A percentile compares a stretch with the other conserved stretches of the same genome.
Conservation (phyloP, 2,888 invertebrate species). For the Tolmerus cingulatus region DNA sequence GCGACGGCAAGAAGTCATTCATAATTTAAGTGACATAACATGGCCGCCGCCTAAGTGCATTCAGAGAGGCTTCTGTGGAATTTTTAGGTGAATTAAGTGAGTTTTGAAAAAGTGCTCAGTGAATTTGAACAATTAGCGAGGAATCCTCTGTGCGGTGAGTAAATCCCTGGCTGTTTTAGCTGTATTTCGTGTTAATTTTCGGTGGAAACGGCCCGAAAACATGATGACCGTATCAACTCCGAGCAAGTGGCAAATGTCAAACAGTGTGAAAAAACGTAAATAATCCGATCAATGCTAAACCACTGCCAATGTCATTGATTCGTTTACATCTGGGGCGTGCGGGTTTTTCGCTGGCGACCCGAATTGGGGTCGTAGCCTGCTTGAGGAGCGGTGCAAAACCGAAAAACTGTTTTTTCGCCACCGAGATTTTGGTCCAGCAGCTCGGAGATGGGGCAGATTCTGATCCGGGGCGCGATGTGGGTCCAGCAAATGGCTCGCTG, state of each 20-base stretch:
- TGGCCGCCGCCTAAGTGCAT: conserved; percentile 16
- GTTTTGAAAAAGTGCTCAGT: background rate
- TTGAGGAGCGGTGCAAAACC: background rate
- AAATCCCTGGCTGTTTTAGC: background rate
- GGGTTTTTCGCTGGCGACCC: background rate
- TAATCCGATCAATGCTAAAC: conserved; percentile 10
- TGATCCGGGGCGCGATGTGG: background rate
- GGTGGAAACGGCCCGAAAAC: background rate
- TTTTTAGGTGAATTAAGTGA: background rate
- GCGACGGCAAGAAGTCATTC: background rate
- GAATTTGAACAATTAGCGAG: background rate
- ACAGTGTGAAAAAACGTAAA: conserved; percentile 23
- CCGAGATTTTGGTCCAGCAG: background rate
- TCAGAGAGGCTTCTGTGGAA: background rate
- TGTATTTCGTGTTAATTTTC: background rate
- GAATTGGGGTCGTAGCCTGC: background rate
- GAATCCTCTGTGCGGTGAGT: background rate
- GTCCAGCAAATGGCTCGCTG: background rate
- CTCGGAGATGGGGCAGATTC: background rate
- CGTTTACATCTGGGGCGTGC: conserved; percentile 5
- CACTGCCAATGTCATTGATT: conserved; percentile 28
- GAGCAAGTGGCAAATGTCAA: conserved; percentile 18
- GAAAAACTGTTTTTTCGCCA: background rate
- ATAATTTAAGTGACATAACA: conserved; percentile 23
- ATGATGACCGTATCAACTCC: background rate